These are phyloP conservation scores for Leguminivora glycinivorella DNA, from an alignment of 1,140 invertebrate genomes.

Conservation along the genomic window DNA sequence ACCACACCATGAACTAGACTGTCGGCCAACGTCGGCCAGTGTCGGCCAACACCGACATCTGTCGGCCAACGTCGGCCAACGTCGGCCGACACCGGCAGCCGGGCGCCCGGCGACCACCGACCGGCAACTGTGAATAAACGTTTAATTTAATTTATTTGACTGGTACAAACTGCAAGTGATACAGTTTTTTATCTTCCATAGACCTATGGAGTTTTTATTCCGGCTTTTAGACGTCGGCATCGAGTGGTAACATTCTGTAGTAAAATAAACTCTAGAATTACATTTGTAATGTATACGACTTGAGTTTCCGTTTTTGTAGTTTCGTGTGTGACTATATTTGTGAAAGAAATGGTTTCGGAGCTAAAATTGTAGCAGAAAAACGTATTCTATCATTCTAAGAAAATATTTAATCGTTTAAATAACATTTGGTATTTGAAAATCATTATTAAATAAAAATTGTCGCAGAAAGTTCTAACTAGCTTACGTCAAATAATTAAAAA, in stretches of 20 bases:
- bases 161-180: conserved; percentile 21
- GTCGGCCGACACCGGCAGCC: neutral
- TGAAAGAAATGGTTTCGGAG: neutral
- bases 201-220: conserved; percentile 16
- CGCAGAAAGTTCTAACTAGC: neutral
- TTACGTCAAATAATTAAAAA: neutral
- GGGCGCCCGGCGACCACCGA: neutral
- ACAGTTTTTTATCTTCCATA: conserved; percentile 25
- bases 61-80: neutral
- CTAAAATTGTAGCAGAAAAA: neutral
- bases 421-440: neutral
- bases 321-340: conserved; percentile 4
- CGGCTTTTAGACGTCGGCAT: neutral
- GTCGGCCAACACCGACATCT: neutral
- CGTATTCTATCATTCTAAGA: neutral
- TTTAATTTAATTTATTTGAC: conserved; percentile 24
- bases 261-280: conserved; percentile 8
- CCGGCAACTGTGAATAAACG: conserved; percentile 13
- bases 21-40: conserved; percentile 10
- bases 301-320: neutral
- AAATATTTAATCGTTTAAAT: neutral
- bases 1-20: conserved; percentile 63
- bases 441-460: neutral
- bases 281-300: conserved; percentile 25
- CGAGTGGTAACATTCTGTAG: conserved; percentile 24